A percentile compares a stretch with the other conserved stretches of the same genome.
Evolutionary conservation across 2,113 vertebrate genomes (phyloP).

Genomic region (Formicarius rufipectus): DNA sequence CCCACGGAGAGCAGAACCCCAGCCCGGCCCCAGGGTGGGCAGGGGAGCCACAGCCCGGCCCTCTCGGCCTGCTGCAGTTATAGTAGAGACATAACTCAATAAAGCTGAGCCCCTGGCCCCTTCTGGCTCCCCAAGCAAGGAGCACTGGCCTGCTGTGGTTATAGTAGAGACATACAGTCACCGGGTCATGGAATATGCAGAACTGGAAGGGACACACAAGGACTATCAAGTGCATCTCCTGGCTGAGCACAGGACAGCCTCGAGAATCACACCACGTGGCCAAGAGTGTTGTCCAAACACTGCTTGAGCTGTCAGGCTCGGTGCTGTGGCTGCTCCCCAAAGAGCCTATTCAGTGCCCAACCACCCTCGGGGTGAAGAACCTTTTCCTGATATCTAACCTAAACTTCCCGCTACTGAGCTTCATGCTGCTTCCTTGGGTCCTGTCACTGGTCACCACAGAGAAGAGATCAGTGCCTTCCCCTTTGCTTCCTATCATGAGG

Average conservation of each 20-base stretch:
- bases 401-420: background rate
- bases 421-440: background rate
- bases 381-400: background rate
- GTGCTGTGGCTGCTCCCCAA: background rate
- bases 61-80: background rate
- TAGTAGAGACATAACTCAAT: no score
- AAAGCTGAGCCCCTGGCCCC: no score
- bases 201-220: background rate
- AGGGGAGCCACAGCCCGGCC: no score
- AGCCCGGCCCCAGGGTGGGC: no score
- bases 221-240: background rate
- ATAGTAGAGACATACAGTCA: no score
- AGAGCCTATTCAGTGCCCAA: background rate
- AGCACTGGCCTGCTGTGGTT: no score
- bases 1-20: no score
- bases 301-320: background rate
- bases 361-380: background rate
- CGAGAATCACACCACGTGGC: background rate
- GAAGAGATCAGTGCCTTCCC: background rate
- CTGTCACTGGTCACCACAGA: background rate
- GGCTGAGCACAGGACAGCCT: background rate
- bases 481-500: accelerated
- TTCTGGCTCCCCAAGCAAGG: no score
- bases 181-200: background rate
- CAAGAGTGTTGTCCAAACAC: background rate